Conservation (phyloP, 2,113 vertebrate species). For the Anguilla japonica region DNA sequence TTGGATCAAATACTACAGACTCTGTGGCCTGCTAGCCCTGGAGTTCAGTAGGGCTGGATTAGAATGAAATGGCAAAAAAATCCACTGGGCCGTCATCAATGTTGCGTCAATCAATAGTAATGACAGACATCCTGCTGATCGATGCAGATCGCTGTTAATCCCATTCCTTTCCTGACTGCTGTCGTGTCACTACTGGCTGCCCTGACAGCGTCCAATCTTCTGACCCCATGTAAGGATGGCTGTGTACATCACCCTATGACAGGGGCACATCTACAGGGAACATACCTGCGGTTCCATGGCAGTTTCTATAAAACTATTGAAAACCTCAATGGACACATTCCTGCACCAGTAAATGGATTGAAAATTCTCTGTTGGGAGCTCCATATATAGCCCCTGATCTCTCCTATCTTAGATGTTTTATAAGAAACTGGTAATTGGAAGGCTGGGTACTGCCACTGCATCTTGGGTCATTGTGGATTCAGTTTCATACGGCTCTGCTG, state of each 20-base stretch:
- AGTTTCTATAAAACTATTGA: neutral
- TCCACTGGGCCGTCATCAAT: neutral
- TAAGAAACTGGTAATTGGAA: neutral
- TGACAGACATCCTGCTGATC: constrained; percentile 33
- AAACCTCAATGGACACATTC: neutral
- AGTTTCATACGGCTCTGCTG: neutral
- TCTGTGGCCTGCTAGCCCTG: no score
- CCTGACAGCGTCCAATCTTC: neutral
- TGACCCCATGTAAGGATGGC: neutral
- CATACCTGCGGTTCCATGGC: neutral
- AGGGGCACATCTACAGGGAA: neutral
- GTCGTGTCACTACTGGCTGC: neutral
- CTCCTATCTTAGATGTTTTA: neutral
- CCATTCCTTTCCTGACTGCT: constrained; percentile 4
- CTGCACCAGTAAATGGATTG: neutral
- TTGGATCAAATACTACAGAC: no score
- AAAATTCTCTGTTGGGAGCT: neutral
- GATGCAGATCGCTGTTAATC: constrained; percentile 44
- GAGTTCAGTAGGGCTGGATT: no score
- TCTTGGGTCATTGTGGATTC: neutral
- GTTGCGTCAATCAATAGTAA: constrained; percentile 32
- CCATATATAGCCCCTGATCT: no score
- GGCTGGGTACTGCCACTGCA: neutral
- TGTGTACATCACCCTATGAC: no score
- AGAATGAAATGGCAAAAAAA: neutral